phyloP scores from a whole-genome alignment of 2,888 invertebrate species.

The Netelia virgata region DNA sequence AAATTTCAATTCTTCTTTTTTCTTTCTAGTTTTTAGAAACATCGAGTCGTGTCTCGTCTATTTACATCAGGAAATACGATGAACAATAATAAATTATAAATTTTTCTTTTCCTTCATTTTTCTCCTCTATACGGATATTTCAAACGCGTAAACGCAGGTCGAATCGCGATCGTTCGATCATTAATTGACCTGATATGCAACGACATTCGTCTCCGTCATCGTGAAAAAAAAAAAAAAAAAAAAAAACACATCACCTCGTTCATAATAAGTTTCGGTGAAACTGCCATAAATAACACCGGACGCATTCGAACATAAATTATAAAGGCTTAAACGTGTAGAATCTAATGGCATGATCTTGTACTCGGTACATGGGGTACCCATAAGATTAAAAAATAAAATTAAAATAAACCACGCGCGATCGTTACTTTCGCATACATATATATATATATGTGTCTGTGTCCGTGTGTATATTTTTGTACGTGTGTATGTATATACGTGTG shows the following conservation, averaged over 20 bases:
- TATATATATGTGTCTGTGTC: not conserved
- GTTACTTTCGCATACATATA: not conserved
- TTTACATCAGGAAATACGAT: slow-evolving; percentile 49
- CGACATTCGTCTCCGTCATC: slow-evolving; percentile 52
- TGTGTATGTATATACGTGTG: not conserved
- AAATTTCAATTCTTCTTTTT: slow-evolving; percentile 39
- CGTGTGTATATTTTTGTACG: not conserved
- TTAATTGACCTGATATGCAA: slow-evolving; percentile 66
- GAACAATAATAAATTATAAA: slow-evolving; percentile 56
- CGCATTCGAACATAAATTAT: slow-evolving; percentile 56
- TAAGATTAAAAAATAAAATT: slow-evolving; percentile 20
- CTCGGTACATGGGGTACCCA: slow-evolving; percentile 69
- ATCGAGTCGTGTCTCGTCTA: slow-evolving; percentile 9
- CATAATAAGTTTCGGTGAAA: slow-evolving; percentile 28
- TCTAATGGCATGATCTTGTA: slow-evolving; percentile 74
- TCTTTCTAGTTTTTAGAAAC: not conserved
- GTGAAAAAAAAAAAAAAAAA: not conserved
- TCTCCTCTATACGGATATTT: slow-evolving; percentile 22
- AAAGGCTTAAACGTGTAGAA: slow-evolving; percentile 69
- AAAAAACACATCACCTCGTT: too few relatives aligned
- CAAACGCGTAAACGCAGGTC: slow-evolving; percentile 49
- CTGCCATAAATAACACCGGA: slow-evolving; percentile 47
- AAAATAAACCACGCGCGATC: slow-evolving; percentile 32
- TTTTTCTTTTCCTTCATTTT: slow-evolving; percentile 13
- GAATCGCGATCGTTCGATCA: slow-evolving; percentile 18